phyloP scores from a whole-genome alignment of 2,888 invertebrate genomes.

The Drosophila mettleri region DNA sequence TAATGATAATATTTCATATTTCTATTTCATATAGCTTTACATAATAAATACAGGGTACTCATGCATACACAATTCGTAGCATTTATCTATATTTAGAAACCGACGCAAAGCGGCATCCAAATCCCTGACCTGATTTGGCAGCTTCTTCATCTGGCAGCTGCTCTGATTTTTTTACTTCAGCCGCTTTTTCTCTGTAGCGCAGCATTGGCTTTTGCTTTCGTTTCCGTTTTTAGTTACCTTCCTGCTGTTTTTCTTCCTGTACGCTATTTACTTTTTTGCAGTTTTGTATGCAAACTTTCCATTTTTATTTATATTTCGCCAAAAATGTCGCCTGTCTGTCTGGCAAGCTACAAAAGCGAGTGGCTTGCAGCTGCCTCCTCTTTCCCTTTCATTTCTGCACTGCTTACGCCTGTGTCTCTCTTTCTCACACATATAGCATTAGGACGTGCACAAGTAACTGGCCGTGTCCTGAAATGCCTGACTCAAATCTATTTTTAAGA shows the following conservation, averaged over 20 bases:
- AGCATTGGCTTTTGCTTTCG: conserved; percentile 65
- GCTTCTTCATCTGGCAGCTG: conserved; percentile 50
- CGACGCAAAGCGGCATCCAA: conserved; percentile 42
- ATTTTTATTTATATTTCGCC: conserved; percentile 56
- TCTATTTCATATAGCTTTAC: background rate
- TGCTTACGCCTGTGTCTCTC: background rate
- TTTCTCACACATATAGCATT: conserved; percentile 60
- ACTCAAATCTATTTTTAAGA: conserved; percentile 71
- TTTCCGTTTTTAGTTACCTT: conserved; percentile 73
- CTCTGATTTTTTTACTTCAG: conserved; percentile 7
- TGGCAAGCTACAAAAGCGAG: conserved; percentile 37
- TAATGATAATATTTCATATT: too few species aligned
- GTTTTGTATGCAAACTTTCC: conserved; percentile 68
- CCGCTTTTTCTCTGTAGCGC: conserved; percentile 32
- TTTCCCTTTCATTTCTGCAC: background rate
- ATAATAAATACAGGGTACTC: conserved; percentile 4
- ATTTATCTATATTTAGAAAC: conserved; percentile 16
- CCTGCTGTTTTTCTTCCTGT: conserved; percentile 46
- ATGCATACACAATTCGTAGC: background rate
- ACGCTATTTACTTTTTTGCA: conserved; percentile 47
- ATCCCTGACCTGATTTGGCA: conserved; percentile 75
- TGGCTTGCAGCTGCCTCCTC: conserved; percentile 7
- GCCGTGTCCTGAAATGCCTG: conserved; percentile 45
- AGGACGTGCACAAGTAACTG: conserved; percentile 62
- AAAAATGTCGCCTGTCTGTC: conserved; percentile 69